Evolutionary conservation across 2,113 vertebrate species (phyloP), one percentile per base, ranked within the genome.

Genomic region (Setophaga petechia): DNA sequence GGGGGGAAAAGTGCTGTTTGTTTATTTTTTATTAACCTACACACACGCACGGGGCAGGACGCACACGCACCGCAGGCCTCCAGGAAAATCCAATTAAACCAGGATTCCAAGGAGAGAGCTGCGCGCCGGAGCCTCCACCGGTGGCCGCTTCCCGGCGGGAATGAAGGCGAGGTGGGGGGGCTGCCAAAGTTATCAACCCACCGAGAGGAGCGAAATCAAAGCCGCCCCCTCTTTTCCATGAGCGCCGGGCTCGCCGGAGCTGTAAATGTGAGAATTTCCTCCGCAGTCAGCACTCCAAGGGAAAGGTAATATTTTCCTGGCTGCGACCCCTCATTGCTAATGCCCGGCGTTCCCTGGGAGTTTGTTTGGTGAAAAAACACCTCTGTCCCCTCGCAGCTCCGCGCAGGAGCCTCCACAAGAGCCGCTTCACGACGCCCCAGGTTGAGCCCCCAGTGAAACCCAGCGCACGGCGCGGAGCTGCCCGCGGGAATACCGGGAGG

Each of bases 291-390:
- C 98, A 97, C 94, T 43, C 94, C 95, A 93, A 97, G 96, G 97
- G 97, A 97, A 98, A 98, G 98, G 98, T 98, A 98, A 98, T 97
- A 98, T 98, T 98, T 98, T 98, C 98, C 98, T 98, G 98, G 98
- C 98, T 84, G 78, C 72, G 65, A 91, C 96, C 97, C 96, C 94
- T 97, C 97, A 94, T 97, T 97, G 98, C 98, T 97, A 97, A 98
- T 95, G 97, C 95, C 83, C 97, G 94, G 93, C 92, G 61, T 91
- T 97, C 78, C 19, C 91, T 23, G 72, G 57, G 89, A 98, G 96
- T 97, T 97, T 97, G 96, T 97, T 98, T 98, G 97, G 95, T 98
- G 97, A 98, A 98, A 98, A 98, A 98, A 98, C 98, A 98, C 96
- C 97, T 86, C 97, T 94, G 97, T 97, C 94, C 98, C 97, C 98